Evolutionary conservation across 2,888 invertebrate species (phyloP).

Genomic region (Polyommatus iphigenia): DNA sequence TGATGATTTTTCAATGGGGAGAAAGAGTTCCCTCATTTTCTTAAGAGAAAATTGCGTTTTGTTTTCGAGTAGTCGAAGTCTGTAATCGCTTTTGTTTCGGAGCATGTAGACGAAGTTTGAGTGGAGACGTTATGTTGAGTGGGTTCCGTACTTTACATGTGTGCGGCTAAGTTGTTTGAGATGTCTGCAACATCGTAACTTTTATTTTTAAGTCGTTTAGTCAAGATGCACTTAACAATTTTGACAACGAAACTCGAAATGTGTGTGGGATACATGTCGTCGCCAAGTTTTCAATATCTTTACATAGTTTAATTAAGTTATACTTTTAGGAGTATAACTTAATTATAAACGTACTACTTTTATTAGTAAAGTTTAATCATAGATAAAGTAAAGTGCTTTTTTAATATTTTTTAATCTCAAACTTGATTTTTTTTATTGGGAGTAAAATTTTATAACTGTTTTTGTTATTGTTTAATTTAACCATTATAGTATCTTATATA

Average conservation of each 20-base stretch:
- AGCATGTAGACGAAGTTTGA: constrained; percentile 65
- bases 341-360: too few relatives aligned
- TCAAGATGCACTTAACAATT: background rate
- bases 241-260: background rate
- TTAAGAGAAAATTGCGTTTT: constrained; percentile 81
- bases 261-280: too few relatives aligned
- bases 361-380: too few relatives aligned
- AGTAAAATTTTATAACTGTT: too few relatives aligned
- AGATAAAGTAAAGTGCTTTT: too few relatives aligned
- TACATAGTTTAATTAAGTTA: too few relatives aligned
- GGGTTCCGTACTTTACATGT: background rate
- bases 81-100: constrained; percentile 80
- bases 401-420: too few relatives aligned
- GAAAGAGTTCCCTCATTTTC: constrained; percentile 81
- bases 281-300: too few relatives aligned
- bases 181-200: background rate
- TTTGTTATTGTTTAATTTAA: too few relatives aligned
- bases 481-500: too few relatives aligned
- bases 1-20: constrained; percentile 81
- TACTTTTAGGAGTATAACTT: too few relatives aligned
- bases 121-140: constrained; percentile 54
- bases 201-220: background rate
- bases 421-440: too few relatives aligned
- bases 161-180: background rate
- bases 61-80: constrained; percentile 80